Conservation (phyloP, 2,888 invertebrate species). For the Tyria jacobaeae region DNA sequence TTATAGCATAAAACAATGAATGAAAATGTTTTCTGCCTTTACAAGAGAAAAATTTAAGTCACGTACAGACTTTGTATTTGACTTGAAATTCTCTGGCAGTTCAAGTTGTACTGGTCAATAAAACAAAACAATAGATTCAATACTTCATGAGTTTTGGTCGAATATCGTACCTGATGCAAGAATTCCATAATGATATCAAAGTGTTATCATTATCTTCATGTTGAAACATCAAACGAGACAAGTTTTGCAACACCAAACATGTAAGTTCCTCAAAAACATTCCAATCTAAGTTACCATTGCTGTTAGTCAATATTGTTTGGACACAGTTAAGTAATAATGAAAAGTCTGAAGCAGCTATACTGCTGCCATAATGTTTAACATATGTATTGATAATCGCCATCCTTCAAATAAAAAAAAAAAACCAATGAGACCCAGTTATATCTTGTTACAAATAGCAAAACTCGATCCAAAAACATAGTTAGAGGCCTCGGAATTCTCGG, state of each 20-base stretch:
- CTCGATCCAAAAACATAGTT: too few relatives aligned
- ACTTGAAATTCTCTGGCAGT: too few relatives aligned
- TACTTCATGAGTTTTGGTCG: too few relatives aligned
- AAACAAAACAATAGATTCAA: too few relatives aligned
- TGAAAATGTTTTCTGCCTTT: too few relatives aligned
- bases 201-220: slow-evolving; percentile 49
- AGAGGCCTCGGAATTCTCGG: too few relatives aligned
- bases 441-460: too few relatives aligned
- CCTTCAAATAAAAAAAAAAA: slow-evolving; percentile 61
- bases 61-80: too few relatives aligned
- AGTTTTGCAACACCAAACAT: slow-evolving; percentile 53
- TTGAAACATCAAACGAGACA: slow-evolving; percentile 34
- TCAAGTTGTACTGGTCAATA: too few relatives aligned
- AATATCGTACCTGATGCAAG: slow-evolving; percentile 71
- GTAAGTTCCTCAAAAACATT: slow-evolving; percentile 59
- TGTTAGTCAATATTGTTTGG: slow-evolving; percentile 60
- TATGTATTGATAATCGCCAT: slow-evolving; percentile 68
- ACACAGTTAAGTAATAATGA: slow-evolving; percentile 60
- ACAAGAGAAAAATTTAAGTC: too few relatives aligned
- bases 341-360: slow-evolving; percentile 60
- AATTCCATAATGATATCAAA: slow-evolving; percentile 70
- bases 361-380: slow-evolving; percentile 60
- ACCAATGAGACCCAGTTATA: too few relatives aligned
- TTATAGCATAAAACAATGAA: too few relatives aligned
- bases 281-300: slow-evolving; percentile 60